These are phyloP conservation scores for Rhagium mordax DNA, from an alignment of 2,888 invertebrate species.

Conservation along the genomic window DNA sequence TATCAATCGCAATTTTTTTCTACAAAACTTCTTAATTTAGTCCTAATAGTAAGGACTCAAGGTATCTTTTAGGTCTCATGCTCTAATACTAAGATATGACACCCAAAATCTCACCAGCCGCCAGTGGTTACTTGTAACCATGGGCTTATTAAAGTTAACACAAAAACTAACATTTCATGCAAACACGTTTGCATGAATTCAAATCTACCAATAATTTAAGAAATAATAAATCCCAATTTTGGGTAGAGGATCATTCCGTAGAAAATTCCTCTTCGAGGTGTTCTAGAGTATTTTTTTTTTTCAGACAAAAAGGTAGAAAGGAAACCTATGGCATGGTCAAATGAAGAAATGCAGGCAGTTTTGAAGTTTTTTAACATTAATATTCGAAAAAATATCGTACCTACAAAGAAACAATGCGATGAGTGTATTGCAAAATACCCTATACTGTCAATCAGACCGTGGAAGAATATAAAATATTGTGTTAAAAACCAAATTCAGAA, in stretches of 20 bases:
- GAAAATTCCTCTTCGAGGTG: background rate
- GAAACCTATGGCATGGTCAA: slow-evolving; percentile 7
- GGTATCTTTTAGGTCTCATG: too few relatives aligned
- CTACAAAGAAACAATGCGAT: slow-evolving; percentile 7
- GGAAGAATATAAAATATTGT: slow-evolving; percentile 16
- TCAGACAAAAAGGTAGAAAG: slow-evolving; percentile 1
- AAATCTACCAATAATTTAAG: too few relatives aligned
- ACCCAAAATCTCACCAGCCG: too few relatives aligned
- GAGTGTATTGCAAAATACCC: slow-evolving; percentile 10
- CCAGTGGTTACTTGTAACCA: too few relatives aligned
- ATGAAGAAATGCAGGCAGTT: slow-evolving; percentile 24
- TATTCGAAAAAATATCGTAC: slow-evolving; percentile 16
- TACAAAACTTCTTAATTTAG: too few relatives aligned
- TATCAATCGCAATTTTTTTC: too few relatives aligned
- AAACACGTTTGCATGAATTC: too few relatives aligned
- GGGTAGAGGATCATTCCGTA: background rate
- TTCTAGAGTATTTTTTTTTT: background rate
- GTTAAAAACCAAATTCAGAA: slow-evolving; percentile 6
- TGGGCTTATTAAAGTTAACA: too few relatives aligned
- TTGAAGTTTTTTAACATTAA: slow-evolving; percentile 19
- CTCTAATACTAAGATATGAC: too few relatives aligned
- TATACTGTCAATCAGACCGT: background rate
- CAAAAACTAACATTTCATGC: too few relatives aligned
- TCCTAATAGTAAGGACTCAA: too few relatives aligned
- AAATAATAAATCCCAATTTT: too few relatives aligned